phyloP scores from a whole-genome alignment of 2,888 invertebrate genomes.

The Abrostola triplasia region DNA sequence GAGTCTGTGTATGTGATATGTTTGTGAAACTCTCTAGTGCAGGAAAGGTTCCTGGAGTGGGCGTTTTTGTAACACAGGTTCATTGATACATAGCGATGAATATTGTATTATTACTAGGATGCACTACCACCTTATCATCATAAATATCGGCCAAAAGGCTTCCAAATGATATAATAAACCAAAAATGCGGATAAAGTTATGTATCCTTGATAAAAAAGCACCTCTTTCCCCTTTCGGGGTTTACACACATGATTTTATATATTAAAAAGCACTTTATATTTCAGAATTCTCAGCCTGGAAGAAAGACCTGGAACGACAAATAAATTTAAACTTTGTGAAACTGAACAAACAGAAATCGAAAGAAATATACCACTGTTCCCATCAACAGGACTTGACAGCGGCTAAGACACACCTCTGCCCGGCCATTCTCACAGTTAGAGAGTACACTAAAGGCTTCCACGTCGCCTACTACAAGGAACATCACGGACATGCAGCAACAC shows the following conservation, averaged over 20 bases:
- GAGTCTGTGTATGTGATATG: no score
- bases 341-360: constrained; percentile 57
- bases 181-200: no score
- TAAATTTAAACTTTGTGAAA: constrained; percentile 55
- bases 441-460: constrained; percentile 68
- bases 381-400: constrained; percentile 28
- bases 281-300: constrained; percentile 76
- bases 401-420: constrained; percentile 66
- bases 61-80: no score
- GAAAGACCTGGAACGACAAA: constrained; percentile 61
- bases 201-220: no score
- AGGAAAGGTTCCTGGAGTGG: no score
- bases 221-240: no score
- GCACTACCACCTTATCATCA: no score
- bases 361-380: constrained; percentile 67
- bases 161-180: no score
- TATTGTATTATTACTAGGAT: no score
- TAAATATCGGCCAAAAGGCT: no score
- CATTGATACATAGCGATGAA: no score
- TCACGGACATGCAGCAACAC: constrained; percentile 56
- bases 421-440: constrained; percentile 62
- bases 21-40: no score
- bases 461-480: constrained; percentile 71
- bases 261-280: constrained; percentile 43
- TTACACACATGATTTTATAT: neutral